Evolutionary conservation across 1,140 invertebrate species (phyloP), one percentile per base, ranked within the genome.

Genomic region (Babylonia areolata): DNA sequence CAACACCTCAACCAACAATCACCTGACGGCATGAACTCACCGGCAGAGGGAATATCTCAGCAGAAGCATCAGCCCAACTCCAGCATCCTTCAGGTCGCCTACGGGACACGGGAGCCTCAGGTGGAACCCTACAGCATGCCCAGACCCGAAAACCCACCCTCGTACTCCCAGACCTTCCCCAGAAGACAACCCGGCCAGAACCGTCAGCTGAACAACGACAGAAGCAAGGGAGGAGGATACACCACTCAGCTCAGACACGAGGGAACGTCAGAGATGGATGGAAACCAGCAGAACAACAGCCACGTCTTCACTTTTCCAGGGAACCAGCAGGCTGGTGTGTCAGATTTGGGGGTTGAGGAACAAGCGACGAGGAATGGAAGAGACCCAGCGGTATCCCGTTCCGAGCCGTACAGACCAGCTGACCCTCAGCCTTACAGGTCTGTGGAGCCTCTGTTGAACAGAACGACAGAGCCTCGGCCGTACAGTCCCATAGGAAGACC

Each of bases 161-260:
- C 82, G 35, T 84, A 84, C 82, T 71, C 82, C 2, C 82, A 84
- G 64, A 84, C 82, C 37, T 84, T 84, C 64, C 82, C 82, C 33
- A 35, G 82, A 3, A 64, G 82, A 9, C 82, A 84, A 69, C 15
- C 64, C 64, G 46, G 69, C 64, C 54, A 82, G 33, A 20, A 71
- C 6, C 28, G 81, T 39, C 64, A 73, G 82, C 40, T 23, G 1
- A 46, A 31, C 64, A 23, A 46, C 9, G 82, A 46, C 39, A 3
- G 40, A 20, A 84, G 23, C 54, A 54, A 82, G 75, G 6, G 11
- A 23, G 75, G 75, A 28, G 58, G 23, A 64, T 64, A 28, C 58
- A 2, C 58, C 15, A n/a, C 23, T 12, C 58, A 64, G 58, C 15
- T 23, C 58, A 0, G 5, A 23, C 17, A 23, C 20, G 58, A 23